Conservation (phyloP, 2,113 vertebrate species). For the Psephotus haematonotus region DNA sequence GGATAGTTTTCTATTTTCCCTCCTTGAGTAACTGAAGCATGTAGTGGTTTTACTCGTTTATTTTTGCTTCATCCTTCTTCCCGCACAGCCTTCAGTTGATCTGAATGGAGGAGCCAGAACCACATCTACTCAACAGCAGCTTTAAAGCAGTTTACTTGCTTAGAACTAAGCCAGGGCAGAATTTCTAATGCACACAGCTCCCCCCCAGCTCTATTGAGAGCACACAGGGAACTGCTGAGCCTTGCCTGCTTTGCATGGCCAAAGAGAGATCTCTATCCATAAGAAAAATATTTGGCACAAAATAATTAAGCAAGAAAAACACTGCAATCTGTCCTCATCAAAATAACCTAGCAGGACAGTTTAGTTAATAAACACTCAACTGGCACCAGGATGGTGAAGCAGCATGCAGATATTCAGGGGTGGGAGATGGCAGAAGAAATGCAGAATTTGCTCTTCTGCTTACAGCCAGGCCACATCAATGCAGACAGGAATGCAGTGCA, state of each 20-base stretch:
- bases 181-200: neutral
- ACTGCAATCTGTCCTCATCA: neutral
- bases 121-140: neutral
- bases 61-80: neutral
- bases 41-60: neutral
- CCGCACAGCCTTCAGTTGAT: neutral
- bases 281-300: neutral
- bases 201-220: neutral
- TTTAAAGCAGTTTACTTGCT: neutral
- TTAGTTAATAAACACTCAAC: neutral
- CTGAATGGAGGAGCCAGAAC: neutral
- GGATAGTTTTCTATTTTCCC: neutral
- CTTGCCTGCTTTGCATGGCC: rapidly evolving
- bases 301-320: neutral
- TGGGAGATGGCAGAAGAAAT: neutral
- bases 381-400: neutral
- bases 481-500: rapidly evolving
- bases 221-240: rapidly evolving
- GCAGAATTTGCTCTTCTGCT: neutral
- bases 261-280: neutral
- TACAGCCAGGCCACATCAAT: neutral
- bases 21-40: neutral
- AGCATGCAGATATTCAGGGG: neutral
- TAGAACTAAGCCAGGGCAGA: neutral
- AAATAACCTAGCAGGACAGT: neutral